Evolutionary conservation across 2,888 invertebrate species (phyloP), one percentile per base, ranked within the genome.

Genomic region (Acrobasis consociella): DNA sequence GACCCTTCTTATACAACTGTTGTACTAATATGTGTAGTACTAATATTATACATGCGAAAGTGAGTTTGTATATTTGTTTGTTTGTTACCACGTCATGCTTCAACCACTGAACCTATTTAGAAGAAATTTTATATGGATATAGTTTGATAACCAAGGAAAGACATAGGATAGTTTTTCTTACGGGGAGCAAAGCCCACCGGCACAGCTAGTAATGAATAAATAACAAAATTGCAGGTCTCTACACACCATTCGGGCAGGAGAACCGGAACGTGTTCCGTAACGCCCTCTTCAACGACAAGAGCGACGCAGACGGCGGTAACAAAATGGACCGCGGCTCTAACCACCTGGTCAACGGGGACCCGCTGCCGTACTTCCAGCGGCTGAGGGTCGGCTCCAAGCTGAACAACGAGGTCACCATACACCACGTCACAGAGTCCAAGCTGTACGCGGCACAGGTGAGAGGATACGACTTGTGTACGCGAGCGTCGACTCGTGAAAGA

Each of bases 351-450:
- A 88, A 89, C 17, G 89, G 90, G 0, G 91, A 91, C 39, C 80
- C 85, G 22, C 53, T 93, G 76, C 92, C 92, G 0, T 92, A 92
- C 65, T 92, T 92, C 62, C 92, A 92, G 38, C 65, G 91, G 51
- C 59, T 92, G 49, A 67, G 92, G 1, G 92, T 89, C 0, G 92
- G 92, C 0, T 87, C 91, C 0, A 87, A 91, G 70, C 50, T 92
- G 42, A 92, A 92, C 49, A 91, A 80, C 17, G 92, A 92, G 61
- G 91, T 92, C 0, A 89, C 92, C 0, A 91, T 92, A 62, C 92
- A 92, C 51, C 91, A 89, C 60, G 92, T 92, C 0, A 87, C 89
- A 0, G 92, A 92, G 49, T 91, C 91, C 10, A 92, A 91, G 68
- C 91, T 90, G 64, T 91, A 90, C 61, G 90, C 88, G 11, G 83